Evolutionary conservation across 2,113 vertebrate genomes (phyloP).

Genomic region (Ovibos moschatus): DNA sequence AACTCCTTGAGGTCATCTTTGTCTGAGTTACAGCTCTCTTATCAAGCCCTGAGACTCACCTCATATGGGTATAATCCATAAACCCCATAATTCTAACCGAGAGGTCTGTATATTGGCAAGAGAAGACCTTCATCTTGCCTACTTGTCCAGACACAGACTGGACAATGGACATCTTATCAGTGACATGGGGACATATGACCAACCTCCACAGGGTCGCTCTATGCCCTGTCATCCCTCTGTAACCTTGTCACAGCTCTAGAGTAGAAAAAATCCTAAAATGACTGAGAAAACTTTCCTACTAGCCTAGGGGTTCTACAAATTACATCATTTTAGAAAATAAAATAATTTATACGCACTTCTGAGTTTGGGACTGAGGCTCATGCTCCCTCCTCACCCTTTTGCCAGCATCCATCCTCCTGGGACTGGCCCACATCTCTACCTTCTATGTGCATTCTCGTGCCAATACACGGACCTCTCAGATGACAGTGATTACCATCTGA

Average conservation of each 20-base stretch:
- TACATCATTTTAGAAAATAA: conserved; percentile 17
- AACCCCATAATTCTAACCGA: not conserved
- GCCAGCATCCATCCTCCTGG: not conserved
- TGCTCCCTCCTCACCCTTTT: not conserved
- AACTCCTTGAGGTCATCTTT: not conserved
- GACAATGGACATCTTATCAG: not conserved
- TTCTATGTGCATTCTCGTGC: not conserved
- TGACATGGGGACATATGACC: not conserved
- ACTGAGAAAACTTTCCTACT: not conserved
- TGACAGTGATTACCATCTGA: not conserved
- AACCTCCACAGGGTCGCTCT: not conserved
- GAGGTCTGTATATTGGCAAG: not conserved
- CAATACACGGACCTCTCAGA: not conserved
- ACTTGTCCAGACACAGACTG: not conserved
- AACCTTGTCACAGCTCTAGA: not conserved
- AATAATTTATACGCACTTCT: not conserved
- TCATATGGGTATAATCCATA: not conserved
- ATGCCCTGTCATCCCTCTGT: not conserved
- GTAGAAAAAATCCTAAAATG: not conserved
- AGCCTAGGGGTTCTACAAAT: not conserved
- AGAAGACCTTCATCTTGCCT: not conserved
- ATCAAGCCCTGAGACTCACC: not conserved
- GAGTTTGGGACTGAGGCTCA: not conserved
- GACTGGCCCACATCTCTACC: not conserved
- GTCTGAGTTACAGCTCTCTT: not conserved